A percentile compares a stretch with the other conserved stretches of the same genome.
Evolutionary conservation across 2,888 invertebrate genomes (phyloP).

Genomic region (Eledone cirrhosa): DNA sequence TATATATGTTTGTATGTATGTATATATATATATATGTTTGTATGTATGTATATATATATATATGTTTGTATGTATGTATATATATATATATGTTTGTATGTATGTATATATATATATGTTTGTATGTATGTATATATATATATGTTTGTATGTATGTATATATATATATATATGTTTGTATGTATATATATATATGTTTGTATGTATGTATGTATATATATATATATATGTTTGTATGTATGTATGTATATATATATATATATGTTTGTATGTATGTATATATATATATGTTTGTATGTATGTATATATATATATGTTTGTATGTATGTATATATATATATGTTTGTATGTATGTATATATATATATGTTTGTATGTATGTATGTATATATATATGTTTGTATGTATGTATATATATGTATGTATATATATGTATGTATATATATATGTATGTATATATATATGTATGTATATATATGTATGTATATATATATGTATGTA

Average conservation of each 20-base stretch:
- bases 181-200: not conserved
- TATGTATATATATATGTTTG: not conserved
- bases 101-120: not conserved
- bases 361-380: too few species aligned
- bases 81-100: not conserved
- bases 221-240: too few species aligned
- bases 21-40: too few species aligned
- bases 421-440: not conserved
- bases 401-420: not conserved
- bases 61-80: not conserved
- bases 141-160: not conserved
- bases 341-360: too few species aligned
- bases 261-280: too few species aligned
- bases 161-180: not conserved
- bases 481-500: too few species aligned
- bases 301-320: too few species aligned
- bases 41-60: too few species aligned
- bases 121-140: not conserved
- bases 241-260: too few species aligned
- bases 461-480: not conserved
- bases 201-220: not conserved
- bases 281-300: too few species aligned
- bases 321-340: too few species aligned
- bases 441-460: slow-evolving; percentile 10
- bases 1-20: too few species aligned